Percentiles rank a stretch among this genome's conserved stretches.
Evolutionary conservation across 2,888 invertebrate species (phyloP).

Genomic region (Syrista parreyssii): DNA sequence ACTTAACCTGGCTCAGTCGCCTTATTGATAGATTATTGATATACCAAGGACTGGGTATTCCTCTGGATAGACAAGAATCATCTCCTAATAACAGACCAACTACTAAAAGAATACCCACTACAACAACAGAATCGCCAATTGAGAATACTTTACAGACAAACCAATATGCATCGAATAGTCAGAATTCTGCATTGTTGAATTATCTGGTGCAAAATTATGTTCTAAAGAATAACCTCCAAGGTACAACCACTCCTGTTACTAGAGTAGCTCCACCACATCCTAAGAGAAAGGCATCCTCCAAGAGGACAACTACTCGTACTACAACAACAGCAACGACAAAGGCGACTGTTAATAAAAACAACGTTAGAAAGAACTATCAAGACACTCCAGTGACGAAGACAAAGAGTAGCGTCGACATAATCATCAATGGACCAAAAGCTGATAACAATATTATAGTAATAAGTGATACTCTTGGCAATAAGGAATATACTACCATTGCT

Average conservation of each 20-base stretch:
- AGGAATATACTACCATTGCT: slow-evolving; percentile 45
- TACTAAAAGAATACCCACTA: background rate
- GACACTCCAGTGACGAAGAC: background rate
- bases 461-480: slow-evolving; percentile 41
- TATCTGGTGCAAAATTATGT: slow-evolving; percentile 42
- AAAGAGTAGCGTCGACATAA: slow-evolving; percentile 13
- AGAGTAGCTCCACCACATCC: background rate
- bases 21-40: slow-evolving; percentile 30
- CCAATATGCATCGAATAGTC: background rate
- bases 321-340: background rate
- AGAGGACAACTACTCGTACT: background rate
- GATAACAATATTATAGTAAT: slow-evolving; percentile 42
- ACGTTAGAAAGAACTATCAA: slow-evolving; percentile 1
- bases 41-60: slow-evolving; percentile 25
- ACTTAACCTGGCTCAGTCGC: slow-evolving; percentile 22
- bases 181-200: slow-evolving; percentile 24
- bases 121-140: background rate
- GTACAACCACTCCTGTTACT: background rate
- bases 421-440: slow-evolving; percentile 23
- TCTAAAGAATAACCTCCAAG: slow-evolving; percentile 27
- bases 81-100: slow-evolving; percentile 4
- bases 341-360: background rate
- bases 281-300: background rate
- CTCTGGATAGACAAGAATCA: slow-evolving; percentile 16
- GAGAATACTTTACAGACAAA: background rate